Evolutionary conservation across 2,797 vertebrate species (phyloP).

Genomic region (Anisognathus igniventris): DNA sequence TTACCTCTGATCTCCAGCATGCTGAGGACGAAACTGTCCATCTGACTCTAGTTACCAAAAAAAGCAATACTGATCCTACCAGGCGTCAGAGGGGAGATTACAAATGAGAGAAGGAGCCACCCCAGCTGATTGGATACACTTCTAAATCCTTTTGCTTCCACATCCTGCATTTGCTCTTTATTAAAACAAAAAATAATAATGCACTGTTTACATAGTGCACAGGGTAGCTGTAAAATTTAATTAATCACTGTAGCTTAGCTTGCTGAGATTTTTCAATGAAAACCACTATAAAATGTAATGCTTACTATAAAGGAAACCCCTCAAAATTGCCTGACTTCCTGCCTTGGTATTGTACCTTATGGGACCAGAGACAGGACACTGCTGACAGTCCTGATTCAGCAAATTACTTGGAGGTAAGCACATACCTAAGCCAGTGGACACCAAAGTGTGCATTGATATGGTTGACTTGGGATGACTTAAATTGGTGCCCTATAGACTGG

Average conservation of each 20-base stretch:
- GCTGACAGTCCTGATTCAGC: not conserved
- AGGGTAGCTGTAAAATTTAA: constrained; percentile 51
- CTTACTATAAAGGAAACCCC: constrained; percentile 4
- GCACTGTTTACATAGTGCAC: not conserved
- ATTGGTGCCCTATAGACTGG: not conserved
- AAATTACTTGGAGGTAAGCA: not conserved
- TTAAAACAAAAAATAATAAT: constrained; percentile 46
- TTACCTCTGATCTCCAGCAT: not conserved
- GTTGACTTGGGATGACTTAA: not conserved
- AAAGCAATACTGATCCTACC: not conserved
- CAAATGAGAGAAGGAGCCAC: constrained; percentile 6
- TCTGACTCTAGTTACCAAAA: constrained; percentile 34
- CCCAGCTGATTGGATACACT: not conserved
- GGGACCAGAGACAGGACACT: not conserved
- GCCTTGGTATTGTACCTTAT: not conserved
- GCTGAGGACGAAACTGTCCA: not conserved
- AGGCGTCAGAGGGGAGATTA: not conserved
- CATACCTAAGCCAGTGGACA: not conserved
- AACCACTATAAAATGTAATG: constrained; percentile 14
- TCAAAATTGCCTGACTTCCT: constrained; percentile 28
- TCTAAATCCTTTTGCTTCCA: constrained; percentile 24
- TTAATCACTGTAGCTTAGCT: constrained; percentile 36
- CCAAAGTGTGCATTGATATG: not conserved
- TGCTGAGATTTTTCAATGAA: constrained; percentile 39
- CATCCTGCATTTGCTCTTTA: not conserved